Base-by-base conservation (phyloP, 2,888 invertebrate species). In the Fragum sueziense region DNA sequence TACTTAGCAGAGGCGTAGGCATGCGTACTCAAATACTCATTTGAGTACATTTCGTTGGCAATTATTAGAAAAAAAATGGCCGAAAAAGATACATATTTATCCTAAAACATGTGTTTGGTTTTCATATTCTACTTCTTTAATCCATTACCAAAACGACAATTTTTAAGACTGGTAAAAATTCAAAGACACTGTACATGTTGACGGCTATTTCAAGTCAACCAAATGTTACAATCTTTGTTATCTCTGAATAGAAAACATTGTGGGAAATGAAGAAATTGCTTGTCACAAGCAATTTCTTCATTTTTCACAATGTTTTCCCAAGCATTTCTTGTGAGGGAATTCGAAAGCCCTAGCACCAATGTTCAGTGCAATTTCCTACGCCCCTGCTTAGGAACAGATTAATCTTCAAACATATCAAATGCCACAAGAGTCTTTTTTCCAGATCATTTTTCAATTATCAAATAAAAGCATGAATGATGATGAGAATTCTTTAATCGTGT, bases 211-310 rank as follows among this genome's bases (percentile, higher is more conserved):
- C n/a, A n/a, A n/a, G n/a, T n/a, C n/a, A n/a, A n/a, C n/a, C 14
- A 54, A 54, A 11, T n/a, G 7, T n/a, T 14, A 7, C 11, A 11
- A 54, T 11, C 11, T 7, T 17, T 11, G 17, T n/a, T 14, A 11
- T 11, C 14, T 17, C 22, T 17, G 59, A 7, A 14, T 11, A 7
- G 7, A 61, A 61, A 61, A 61, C 31, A 61, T 61, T 29, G 61
- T 29, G 61, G 31, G 61, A 61, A 61, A 61, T 29, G 61, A 31
- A 61, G 61, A 61, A 29, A 61, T 29, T 61, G 33, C 29, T 27
- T 2, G n/a, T 61, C 11, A 29, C 31, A 17, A 61, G 31, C 61
- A 54, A n/a, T 54, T 17, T 54, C 22, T 7, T 22, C 1, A 11
- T 54, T 54, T 1, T 22, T 54, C 3, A n/a, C 54, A 54, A n/a